Conservation (phyloP, 30 jellyfish, hydroid and myxozoan genomes). For the Morbakka virulenta region DNA sequence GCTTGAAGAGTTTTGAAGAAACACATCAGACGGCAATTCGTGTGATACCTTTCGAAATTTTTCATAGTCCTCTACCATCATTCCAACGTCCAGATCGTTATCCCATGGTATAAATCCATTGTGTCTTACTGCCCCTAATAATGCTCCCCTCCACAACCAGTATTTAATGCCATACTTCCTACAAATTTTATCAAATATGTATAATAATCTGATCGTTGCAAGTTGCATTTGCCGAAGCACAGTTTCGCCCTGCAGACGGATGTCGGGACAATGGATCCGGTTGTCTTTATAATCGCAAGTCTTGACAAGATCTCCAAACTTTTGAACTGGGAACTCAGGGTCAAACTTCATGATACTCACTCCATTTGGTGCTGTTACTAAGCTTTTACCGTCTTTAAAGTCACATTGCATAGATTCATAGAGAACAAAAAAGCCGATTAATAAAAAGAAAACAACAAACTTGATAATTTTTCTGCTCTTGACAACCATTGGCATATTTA, state of each 20-base stretch:
- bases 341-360: too few species aligned
- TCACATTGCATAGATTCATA: too few species aligned
- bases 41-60: slow-evolving; percentile 42
- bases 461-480: too few species aligned
- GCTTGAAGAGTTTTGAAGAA: slow-evolving; percentile 58
- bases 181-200: slow-evolving; percentile 59
- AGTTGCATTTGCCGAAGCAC: slow-evolving; percentile 81
- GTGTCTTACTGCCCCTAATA: slow-evolving; percentile 76
- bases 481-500: too few species aligned
- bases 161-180: slow-evolving; percentile 63
- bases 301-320: too few species aligned
- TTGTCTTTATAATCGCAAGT: slow-evolving; percentile 29
- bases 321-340: too few species aligned
- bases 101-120: slow-evolving; percentile 85
- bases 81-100: slow-evolving; percentile 76
- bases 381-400: too few species aligned
- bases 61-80: slow-evolving; percentile 67
- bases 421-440: too few species aligned
- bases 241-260: slow-evolving; percentile 75
- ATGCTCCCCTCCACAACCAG: slow-evolving; percentile 85
- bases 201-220: slow-evolving; percentile 50
- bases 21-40: slow-evolving; percentile 78
- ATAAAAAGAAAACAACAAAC: too few species aligned
- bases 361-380: too few species aligned
- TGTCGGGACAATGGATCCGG: slow-evolving; percentile 66